Conservation (phyloP, 2,113 vertebrate species). For the Nothocercus nigrocapillus region DNA sequence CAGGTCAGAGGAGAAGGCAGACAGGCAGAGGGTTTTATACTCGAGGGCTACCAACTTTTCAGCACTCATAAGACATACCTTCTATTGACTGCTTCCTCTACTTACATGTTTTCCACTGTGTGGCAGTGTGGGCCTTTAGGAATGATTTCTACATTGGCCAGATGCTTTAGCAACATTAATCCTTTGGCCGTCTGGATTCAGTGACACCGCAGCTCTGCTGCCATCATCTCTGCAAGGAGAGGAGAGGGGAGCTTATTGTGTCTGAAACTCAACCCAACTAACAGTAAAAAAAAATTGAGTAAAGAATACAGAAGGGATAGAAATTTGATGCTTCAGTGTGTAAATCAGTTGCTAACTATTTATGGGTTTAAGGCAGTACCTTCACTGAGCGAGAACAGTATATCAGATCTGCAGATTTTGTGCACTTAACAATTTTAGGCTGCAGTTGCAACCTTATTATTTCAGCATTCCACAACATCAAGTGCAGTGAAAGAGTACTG, state of each 20-base stretch:
- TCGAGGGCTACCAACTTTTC: not conserved
- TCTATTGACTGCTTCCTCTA: not conserved
- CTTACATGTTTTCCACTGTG: constrained; percentile 18
- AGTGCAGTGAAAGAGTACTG: not conserved
- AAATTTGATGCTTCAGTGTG: not conserved
- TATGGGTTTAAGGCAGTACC: not conserved
- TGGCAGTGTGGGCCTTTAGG: not conserved
- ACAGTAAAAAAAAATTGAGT: not conserved
- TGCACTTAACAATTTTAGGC: not conserved
- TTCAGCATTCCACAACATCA: not conserved
- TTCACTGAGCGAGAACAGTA: not conserved
- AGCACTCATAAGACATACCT: accelerated
- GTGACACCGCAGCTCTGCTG: not conserved
- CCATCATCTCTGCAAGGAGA: not conserved
- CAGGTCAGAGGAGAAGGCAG: not conserved
- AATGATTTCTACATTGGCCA: not conserved
- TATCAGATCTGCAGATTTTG: not conserved
- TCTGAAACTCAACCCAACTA: not conserved
- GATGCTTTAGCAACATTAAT: not conserved
- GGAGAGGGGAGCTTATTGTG: not conserved
- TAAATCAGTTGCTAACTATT: not conserved
- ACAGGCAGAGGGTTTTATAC: not conserved
- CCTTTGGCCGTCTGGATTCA: not conserved
- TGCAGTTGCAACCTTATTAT: not conserved
- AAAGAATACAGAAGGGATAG: not conserved